Percentiles rank a stretch among this genome's conserved stretches.
Conservation (phyloP, 2,113 vertebrate species). For the Casuarius casuarius region DNA sequence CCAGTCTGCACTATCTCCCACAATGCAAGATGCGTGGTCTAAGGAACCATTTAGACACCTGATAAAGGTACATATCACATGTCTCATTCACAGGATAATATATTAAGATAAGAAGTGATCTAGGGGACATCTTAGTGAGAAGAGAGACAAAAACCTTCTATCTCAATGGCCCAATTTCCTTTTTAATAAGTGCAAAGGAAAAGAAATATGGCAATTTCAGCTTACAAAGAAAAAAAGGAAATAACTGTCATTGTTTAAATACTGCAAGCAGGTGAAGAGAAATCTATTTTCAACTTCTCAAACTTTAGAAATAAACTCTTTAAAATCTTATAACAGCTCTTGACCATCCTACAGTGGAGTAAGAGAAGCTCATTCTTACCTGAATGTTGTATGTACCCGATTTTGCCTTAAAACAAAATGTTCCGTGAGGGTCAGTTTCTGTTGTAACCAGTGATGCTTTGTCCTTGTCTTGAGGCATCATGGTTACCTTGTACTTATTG, state of each 20-base stretch:
- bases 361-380: constrained; percentile 67
- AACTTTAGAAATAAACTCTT: neutral
- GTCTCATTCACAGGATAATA: neutral
- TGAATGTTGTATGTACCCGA: constrained; percentile 89
- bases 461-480: constrained; percentile 85
- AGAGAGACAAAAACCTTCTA: neutral
- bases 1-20: neutral
- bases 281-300: neutral
- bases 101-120: neutral
- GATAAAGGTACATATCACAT: neutral
- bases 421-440: constrained; percentile 89
- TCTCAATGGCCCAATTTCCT: neutral
- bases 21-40: neutral
- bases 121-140: neutral
- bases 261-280: neutral
- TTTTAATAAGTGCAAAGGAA: neutral
- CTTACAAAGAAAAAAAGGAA: neutral
- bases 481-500: constrained; percentile 89
- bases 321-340: neutral
- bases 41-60: neutral
- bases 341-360: neutral
- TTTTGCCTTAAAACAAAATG: constrained; percentile 95
- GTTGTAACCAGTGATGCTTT: constrained; percentile 76
- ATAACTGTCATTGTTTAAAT: neutral
- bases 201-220: neutral